Conservation (phyloP, 2,888 invertebrate species). For the Melikaiella ostensackeni region DNA sequence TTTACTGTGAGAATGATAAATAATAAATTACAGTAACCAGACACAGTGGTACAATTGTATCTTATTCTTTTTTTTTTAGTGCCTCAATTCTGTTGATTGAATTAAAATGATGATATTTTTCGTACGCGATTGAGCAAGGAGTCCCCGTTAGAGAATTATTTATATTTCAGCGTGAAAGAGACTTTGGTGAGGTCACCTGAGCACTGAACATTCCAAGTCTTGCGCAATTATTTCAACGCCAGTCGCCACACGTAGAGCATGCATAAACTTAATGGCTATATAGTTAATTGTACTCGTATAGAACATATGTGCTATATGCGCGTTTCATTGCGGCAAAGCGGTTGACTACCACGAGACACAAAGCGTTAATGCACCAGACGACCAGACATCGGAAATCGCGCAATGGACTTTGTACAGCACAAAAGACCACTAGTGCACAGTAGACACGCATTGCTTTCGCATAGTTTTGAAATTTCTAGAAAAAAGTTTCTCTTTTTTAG, state of each 20-base stretch:
- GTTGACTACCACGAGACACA: slow-evolving; percentile 32
- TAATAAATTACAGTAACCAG: too few relatives aligned
- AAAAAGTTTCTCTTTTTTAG: not conserved
- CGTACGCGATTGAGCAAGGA: not conserved
- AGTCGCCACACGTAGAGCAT: slow-evolving; percentile 20
- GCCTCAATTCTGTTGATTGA: too few relatives aligned
- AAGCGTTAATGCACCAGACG: slow-evolving; percentile 36
- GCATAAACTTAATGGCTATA: slow-evolving; percentile 23
- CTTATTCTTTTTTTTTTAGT: too few relatives aligned
- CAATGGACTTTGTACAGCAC: slow-evolving; percentile 30
- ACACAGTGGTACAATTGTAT: too few relatives aligned
- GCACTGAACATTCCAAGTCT: slow-evolving; percentile 11
- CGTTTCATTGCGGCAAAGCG: slow-evolving; percentile 32
- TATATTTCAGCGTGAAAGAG: not conserved
- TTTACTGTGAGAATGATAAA: too few relatives aligned
- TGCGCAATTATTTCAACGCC: slow-evolving; percentile 37
- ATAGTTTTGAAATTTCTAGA: not conserved
- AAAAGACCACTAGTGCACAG: slow-evolving; percentile 10
- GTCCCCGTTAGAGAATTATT: not conserved
- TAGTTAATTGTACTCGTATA: slow-evolving; percentile 19
- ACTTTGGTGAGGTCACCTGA: slow-evolving; percentile 21
- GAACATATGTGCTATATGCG: slow-evolving; percentile 25
- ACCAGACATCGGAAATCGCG: slow-evolving; percentile 36
- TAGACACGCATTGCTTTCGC: slow-evolving; percentile 12
- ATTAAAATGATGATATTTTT: not conserved